Evolutionary conservation across 1,140 invertebrate genomes (phyloP).

Genomic region (Drosophila sechellia): DNA sequence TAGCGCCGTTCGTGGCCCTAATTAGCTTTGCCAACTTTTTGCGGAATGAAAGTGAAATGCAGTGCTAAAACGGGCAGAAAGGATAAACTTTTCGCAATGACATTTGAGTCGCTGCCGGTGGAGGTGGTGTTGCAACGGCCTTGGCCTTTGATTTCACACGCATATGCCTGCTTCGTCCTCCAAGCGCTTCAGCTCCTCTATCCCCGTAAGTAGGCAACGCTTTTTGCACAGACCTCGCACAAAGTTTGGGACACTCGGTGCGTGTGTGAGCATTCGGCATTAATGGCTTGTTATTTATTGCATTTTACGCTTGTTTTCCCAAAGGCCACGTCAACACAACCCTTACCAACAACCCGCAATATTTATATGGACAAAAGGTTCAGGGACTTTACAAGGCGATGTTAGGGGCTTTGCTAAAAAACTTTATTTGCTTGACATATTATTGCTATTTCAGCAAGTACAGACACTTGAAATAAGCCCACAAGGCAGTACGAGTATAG

Average conservation of each 20-base stretch:
- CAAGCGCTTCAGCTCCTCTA: not conserved
- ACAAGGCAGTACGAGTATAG: not conserved
- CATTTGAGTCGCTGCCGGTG: constrained; percentile 44
- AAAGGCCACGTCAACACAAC: constrained; percentile 65
- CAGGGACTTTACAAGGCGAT: constrained; percentile 21
- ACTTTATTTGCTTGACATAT: constrained; percentile 47
- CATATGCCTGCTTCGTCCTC: constrained; percentile 18
- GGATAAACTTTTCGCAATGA: constrained; percentile 63
- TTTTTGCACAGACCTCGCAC: constrained; percentile 21
- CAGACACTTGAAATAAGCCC: not conserved
- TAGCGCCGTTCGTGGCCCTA: constrained; percentile 23
- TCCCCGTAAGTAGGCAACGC: constrained; percentile 49
- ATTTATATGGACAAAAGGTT: constrained; percentile 35
- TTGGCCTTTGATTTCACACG: constrained; percentile 72
- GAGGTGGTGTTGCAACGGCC: constrained; percentile 41
- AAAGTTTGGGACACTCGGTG: constrained; percentile 24
- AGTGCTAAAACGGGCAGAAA: constrained; percentile 15
- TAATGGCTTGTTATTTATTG: constrained; percentile 79
- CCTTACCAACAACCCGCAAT: not conserved
- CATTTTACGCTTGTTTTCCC: constrained; percentile 54
- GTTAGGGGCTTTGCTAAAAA: constrained; percentile 24
- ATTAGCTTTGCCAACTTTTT: constrained; percentile 51
- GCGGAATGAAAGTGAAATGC: constrained; percentile 64
- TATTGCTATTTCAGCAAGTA: constrained; percentile 58
- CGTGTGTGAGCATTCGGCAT: constrained; percentile 69